Evolutionary conservation across 2,888 invertebrate species (phyloP).

Genomic region (Steinernema carpocapsae): DNA sequence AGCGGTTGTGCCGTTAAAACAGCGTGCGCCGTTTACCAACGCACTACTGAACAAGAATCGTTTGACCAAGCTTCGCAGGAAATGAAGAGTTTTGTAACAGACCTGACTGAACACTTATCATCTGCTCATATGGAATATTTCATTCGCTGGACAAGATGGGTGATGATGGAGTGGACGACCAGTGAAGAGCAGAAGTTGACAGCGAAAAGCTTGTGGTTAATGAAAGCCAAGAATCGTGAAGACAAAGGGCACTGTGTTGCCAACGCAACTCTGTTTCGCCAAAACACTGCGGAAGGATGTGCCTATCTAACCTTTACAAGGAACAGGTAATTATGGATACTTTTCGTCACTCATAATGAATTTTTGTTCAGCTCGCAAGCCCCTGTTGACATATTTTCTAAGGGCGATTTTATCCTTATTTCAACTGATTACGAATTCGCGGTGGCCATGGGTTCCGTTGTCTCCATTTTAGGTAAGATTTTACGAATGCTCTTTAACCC

Average conservation of each 20-base stretch:
- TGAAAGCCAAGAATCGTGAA: constrained; percentile 33
- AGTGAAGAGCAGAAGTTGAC: constrained; percentile 22
- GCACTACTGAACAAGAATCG: not conserved
- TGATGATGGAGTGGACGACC: constrained; percentile 44
- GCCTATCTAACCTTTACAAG: not conserved
- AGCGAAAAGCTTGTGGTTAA: constrained; percentile 5
- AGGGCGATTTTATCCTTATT: constrained; percentile 44
- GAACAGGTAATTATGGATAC: not conserved
- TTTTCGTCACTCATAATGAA: not conserved
- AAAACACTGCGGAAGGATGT: not conserved
- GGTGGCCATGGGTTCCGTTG: constrained; percentile 38
- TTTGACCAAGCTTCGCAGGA: constrained; percentile 35
- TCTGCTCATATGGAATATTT: constrained; percentile 39
- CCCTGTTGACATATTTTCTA: constrained; percentile 31
- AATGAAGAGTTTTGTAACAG: constrained; percentile 47
- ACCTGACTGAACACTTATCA: constrained; percentile 45
- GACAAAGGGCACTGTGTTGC: constrained; percentile 27
- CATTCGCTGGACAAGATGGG: constrained; percentile 39
- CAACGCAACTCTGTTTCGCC: not conserved
- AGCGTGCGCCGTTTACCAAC: constrained; percentile 34
- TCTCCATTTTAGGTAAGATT: constrained; percentile 32
- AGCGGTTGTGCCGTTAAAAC: constrained; percentile 23
- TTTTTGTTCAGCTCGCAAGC: constrained; percentile 9
- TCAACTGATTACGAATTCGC: constrained; percentile 46
- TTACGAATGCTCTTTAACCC: not conserved